A percentile compares a stretch with the other conserved stretches of the same genome.
Conservation (phyloP, 2,113 vertebrate species). For the Trichomycterus rosablanca region DNA sequence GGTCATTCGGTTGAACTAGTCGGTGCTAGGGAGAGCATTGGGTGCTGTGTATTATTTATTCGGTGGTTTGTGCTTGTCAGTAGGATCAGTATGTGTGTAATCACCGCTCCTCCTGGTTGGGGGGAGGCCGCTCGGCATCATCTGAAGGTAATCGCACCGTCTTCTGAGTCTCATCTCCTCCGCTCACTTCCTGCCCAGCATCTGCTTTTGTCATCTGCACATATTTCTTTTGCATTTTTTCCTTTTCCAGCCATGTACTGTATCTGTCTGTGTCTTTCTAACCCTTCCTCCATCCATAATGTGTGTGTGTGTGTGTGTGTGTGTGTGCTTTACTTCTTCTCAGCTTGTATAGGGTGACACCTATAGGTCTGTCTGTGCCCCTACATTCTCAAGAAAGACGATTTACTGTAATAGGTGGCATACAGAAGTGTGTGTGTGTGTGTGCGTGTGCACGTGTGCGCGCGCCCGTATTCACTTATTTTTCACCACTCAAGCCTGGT, state of each 20-base stretch:
- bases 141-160: slow-evolving; percentile 69
- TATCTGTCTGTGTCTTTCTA: slow-evolving; percentile 44
- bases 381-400: slow-evolving; percentile 56
- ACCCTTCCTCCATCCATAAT: slow-evolving; percentile 30
- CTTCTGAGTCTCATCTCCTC: slow-evolving; percentile 68
- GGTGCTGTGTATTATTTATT: slow-evolving; percentile 76
- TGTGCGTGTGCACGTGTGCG: no score
- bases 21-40: slow-evolving; percentile 69
- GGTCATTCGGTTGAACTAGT: slow-evolving; percentile 59
- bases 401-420: no score
- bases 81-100: slow-evolving; percentile 77
- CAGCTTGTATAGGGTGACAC: slow-evolving; percentile 79
- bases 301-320: slow-evolving; percentile 21
- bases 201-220: slow-evolving; percentile 75
- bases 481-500: no score
- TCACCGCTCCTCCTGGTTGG: slow-evolving; percentile 68
- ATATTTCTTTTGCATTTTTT: slow-evolving; percentile 61
- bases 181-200: slow-evolving; percentile 65
- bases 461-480: no score
- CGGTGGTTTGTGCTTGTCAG: slow-evolving; percentile 76
- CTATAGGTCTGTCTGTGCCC: slow-evolving; percentile 68
- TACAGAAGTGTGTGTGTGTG: no score
- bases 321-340: slow-evolving; percentile 57
- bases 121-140: slow-evolving; percentile 63
- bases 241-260: slow-evolving; percentile 29